Evolutionary conservation across 2,888 invertebrate genomes (phyloP).

Genomic region (Seira musarum): DNA sequence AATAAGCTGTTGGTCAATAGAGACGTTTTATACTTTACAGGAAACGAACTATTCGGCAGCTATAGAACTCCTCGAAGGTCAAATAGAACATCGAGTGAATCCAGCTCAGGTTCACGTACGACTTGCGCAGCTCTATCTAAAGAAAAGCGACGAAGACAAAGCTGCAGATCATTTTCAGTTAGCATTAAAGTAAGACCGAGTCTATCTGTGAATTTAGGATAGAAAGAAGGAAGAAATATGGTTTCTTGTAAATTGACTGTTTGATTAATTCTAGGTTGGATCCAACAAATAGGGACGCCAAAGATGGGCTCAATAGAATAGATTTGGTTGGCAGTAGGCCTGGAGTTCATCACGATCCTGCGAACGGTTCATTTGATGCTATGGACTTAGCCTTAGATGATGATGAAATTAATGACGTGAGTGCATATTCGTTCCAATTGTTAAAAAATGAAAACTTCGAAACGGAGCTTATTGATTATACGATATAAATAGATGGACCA

Average conservation of each 20-base stretch:
- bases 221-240: no score
- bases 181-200: constrained; percentile 76
- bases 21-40: no score
- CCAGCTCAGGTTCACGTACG: constrained; percentile 79
- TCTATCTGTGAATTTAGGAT: no score
- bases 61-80: constrained; percentile 79
- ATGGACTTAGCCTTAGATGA: constrained; percentile 66
- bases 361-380: constrained; percentile 62
- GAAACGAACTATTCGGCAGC: constrained; percentile 80
- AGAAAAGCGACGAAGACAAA: constrained; percentile 79
- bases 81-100: constrained; percentile 75
- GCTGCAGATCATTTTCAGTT: constrained; percentile 80
- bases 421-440: no score
- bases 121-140: constrained; percentile 78
- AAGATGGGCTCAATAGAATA: constrained; percentile 79
- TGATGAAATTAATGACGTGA: constrained; percentile 63
- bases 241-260: no score
- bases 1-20: background rate
- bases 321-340: constrained; percentile 74
- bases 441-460: no score
- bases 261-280: constrained; percentile 76
- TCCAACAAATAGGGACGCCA: constrained; percentile 78
- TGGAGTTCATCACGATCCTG: constrained; percentile 54
- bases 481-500: constrained; percentile 63
- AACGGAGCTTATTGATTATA: no score